Evolutionary conservation across 1,140 invertebrate species (phyloP), one percentile per base, ranked within the genome.

Genomic region (Sipha flava): DNA sequence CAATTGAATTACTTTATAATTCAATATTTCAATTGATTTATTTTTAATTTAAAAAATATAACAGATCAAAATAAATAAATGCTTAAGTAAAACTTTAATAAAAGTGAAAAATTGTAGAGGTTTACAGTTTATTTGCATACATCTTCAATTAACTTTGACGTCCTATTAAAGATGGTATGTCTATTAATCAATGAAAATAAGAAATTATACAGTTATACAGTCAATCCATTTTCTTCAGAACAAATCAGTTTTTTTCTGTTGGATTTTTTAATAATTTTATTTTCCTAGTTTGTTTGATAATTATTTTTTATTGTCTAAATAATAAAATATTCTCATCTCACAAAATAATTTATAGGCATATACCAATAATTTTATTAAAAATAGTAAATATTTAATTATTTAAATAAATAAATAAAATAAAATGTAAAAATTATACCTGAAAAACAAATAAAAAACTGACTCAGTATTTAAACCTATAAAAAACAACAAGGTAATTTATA

Each of bases 111-210:
- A 54, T 75, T 9, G 12, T 54, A 75, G 18, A 2, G 34, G 21
- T 37, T 75, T 52, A 23, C 7, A 34, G 47, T 37, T 52, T 12
- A 75, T 75, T 75, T 75, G 31, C 31, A 5, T 37, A n/a, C 31
- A 54, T 75, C 10, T 37, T 31, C 47, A 75, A 75, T 75, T 54
- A 75, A 75, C 70, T 54, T 75, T 75, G 47, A 75, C 31, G 14
- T 75, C n/a, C 10, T 14, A 47, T 14, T 45, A 47, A 12, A 45
- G 47, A 18, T 47, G 18, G 40, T 45, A 47, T 2, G 3, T 29
- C 43, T 23, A 70, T 70, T 70, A 70, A 47, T 70, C 16, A 47
- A 70, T 16, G 18, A 3, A 23, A 72, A 49, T 29, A 7, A 72
- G 18, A 49, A 16, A 52, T 16, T 18, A 2, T 31, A 59, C 26